Base-by-base conservation (phyloP, 2,113 vertebrate species). In the Larimichthys polyactis region DNA sequence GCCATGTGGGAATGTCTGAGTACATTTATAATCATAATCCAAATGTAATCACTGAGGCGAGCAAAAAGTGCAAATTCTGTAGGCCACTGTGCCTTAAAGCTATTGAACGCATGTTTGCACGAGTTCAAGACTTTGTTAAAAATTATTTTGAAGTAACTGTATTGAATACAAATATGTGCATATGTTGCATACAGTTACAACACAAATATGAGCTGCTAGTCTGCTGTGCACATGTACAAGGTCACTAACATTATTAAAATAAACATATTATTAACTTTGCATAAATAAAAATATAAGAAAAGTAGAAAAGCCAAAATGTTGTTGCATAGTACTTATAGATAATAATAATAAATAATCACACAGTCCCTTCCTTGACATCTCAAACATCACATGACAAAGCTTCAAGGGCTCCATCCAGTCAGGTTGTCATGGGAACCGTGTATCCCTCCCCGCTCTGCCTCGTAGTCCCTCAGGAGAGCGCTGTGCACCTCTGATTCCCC, bases 351-450 rank as follows among this genome's bases (percentile, higher is more conserved):
- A 75, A 76, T 46, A 83, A 82, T 86, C 65, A 83, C 51, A 72
- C 58, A 68, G 29, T 68, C 72, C 54, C 68, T 71, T 81, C 79
- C 81, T 79, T 87, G 65, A 91, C 81, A 87, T 87, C 84, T 91
- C 78, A 90, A 83, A 86, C 85, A 88, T 87, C 89, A 93, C 89
- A 90, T 92, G 89, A 91, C 69, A 81, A 86, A 89, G 91, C 93
- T 90, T 94, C 93, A 93, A 91, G 89, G 84, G 90, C 92, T 93
- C 75, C 88, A 91, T 92, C 90, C 89, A 87, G 80, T 58, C 79
- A 86, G 85, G 95, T 95, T 93, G 91, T 94, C 94, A 95, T 94
- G 92, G 94, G 88, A 95, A 95, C 94, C 85, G 16, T 82, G 88
- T 91, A 91, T 91, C 91, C 86, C 88, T 86, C 89, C 71, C 82